Evolutionary conservation across 2,797 vertebrate species (phyloP).

Genomic region (Cynodonichthys magdalenae): DNA sequence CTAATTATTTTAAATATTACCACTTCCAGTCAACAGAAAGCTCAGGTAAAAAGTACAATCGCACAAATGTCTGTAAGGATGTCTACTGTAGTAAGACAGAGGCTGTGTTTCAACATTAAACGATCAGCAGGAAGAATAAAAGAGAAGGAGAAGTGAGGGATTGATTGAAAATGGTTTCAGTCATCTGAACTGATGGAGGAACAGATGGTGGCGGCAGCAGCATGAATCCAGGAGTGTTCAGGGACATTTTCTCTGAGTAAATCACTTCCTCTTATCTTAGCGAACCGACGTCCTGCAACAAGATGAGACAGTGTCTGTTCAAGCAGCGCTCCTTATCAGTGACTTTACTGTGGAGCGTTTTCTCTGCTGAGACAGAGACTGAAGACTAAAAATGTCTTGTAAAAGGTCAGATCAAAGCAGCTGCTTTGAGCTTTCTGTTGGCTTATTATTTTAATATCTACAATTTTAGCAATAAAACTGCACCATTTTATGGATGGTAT

Average conservation of each 20-base stretch:
- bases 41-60: not conserved
- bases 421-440: not conserved
- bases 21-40: not conserved
- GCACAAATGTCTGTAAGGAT: not conserved
- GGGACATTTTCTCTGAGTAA: not conserved
- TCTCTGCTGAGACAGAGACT: conserved; percentile 1
- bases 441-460: not conserved
- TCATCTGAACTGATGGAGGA: not conserved
- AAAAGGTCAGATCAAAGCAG: not conserved
- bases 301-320: conserved; percentile 1
- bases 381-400: not conserved
- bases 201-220: conserved; percentile 7
- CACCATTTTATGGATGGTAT: not conserved
- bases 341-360: conserved; percentile 1
- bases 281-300: conserved; percentile 1
- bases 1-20: not conserved
- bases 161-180: not conserved
- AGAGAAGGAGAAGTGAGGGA: not conserved
- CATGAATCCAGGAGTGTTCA: conserved; percentile 6
- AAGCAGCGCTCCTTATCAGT: conserved; percentile 6
- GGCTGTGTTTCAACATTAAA: not conserved
- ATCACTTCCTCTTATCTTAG: conserved; percentile 3
- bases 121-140: not conserved
- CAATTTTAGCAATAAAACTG: not conserved
- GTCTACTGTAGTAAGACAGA: not conserved